Conservation (phyloP, 1,140 invertebrate genomes). For the Cydia strobilella region DNA sequence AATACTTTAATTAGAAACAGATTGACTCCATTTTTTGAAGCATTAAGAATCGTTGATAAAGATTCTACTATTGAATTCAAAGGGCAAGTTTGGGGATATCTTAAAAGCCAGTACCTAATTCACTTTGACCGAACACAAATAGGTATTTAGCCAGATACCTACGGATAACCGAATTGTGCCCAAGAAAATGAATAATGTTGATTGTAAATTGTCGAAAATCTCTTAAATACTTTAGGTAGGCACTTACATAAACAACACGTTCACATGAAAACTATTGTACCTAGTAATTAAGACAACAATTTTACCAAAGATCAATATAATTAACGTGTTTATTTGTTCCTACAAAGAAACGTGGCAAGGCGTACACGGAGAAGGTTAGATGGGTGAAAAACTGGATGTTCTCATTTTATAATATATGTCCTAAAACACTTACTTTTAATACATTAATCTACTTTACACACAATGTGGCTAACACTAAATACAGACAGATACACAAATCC, state of each 20-base stretch:
- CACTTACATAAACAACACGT: neutral
- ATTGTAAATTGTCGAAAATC: too few species aligned
- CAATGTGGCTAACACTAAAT: conserved; percentile 68
- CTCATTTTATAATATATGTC: conserved; percentile 63
- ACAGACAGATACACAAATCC: conserved; percentile 39
- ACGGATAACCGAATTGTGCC: too few species aligned
- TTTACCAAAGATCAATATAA: neutral
- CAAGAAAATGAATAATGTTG: too few species aligned
- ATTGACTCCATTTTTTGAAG: too few species aligned
- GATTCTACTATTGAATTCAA: too few species aligned
- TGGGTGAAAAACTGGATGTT: conserved; percentile 67
- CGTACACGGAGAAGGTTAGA: conserved; percentile 75
- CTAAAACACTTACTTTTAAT: conserved; percentile 65
- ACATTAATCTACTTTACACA: conserved; percentile 54
- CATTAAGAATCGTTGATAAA: too few species aligned
- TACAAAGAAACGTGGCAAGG: conserved; percentile 77
- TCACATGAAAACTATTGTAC: neutral
- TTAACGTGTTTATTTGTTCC: conserved; percentile 50
- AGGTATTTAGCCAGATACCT: too few species aligned
- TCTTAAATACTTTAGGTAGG: neutral
- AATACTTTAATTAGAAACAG: too few species aligned
- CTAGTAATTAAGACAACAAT: neutral
- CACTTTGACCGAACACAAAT: too few species aligned
- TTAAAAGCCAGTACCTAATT: too few species aligned
- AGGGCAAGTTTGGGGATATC: too few species aligned